phyloP scores from a whole-genome alignment of 2,888 invertebrate species.

The Perizoma affinitatum region DNA sequence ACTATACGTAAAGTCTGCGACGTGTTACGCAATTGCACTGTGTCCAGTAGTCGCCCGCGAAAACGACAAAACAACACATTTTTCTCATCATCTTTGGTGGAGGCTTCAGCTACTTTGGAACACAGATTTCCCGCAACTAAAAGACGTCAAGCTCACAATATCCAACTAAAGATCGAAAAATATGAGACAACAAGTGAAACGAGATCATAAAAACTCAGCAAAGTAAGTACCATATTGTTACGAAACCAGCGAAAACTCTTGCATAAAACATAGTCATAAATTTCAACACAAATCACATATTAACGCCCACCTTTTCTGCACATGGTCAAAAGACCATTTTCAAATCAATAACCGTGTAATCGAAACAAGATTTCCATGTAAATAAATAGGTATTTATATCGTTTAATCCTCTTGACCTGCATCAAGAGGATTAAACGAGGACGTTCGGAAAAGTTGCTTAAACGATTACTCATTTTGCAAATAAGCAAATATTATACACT shows the following conservation, averaged over 20 bases:
- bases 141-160: no score
- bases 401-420: constrained; percentile 2
- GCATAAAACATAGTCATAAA: constrained; percentile 7
- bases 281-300: constrained; percentile 17
- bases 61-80: no score
- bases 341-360: constrained; percentile 18
- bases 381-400: constrained; percentile 22
- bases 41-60: no score
- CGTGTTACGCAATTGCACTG: no score
- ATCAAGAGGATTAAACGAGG: constrained; percentile 39
- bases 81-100: no score
- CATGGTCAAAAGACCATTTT: constrained; percentile 18
- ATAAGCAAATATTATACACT: constrained; percentile 1
- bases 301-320: constrained; percentile 19
- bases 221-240: background rate
- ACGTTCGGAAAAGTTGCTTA: constrained; percentile 24
- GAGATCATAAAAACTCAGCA: background rate
- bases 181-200: background rate
- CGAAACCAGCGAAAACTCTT: constrained; percentile 12
- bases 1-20: no score
- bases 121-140: no score
- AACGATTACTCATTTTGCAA: constrained; percentile 20
- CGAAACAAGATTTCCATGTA: constrained; percentile 31
- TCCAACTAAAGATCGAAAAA: no score
- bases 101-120: no score